Evolutionary conservation across 2,797 vertebrate species (phyloP).

Genomic region (Fringilla coelebs): DNA sequence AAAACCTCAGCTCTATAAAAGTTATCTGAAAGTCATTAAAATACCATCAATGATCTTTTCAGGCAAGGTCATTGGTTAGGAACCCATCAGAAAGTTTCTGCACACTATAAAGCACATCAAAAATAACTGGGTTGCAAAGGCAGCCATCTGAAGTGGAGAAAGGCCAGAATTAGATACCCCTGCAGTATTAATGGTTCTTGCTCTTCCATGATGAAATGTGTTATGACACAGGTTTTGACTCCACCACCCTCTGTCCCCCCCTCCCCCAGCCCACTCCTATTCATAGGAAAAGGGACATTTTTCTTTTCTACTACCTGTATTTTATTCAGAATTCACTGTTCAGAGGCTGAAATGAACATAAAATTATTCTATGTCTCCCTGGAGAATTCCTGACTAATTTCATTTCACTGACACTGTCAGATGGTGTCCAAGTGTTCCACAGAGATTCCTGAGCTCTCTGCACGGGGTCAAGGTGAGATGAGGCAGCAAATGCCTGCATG

Average conservation of each 20-base stretch:
- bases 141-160: conserved; percentile 9
- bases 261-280: neutral
- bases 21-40: conserved; percentile 26
- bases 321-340: neutral
- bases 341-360: neutral
- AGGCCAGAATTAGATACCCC: conserved; percentile 39
- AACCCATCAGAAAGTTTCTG: conserved; percentile 24
- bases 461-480: fast-evolving
- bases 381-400: neutral
- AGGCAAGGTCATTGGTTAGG: conserved; percentile 2
- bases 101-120: neutral
- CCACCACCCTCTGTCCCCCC: neutral
- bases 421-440: neutral
- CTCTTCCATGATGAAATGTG: neutral
- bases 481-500: neutral
- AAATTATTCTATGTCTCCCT: neutral
- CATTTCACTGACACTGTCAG: fast-evolving
- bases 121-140: conserved; percentile 21
- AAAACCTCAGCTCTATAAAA: neutral
- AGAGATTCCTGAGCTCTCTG: neutral
- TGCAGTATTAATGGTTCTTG: conserved; percentile 28
- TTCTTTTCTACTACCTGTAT: neutral
- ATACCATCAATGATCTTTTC: neutral
- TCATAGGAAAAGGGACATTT: neutral
- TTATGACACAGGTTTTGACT: conserved; percentile 29